These are phyloP conservation scores for Bombus superbus DNA, from an alignment of 1,140 invertebrate species.

Conservation along the genomic window DNA sequence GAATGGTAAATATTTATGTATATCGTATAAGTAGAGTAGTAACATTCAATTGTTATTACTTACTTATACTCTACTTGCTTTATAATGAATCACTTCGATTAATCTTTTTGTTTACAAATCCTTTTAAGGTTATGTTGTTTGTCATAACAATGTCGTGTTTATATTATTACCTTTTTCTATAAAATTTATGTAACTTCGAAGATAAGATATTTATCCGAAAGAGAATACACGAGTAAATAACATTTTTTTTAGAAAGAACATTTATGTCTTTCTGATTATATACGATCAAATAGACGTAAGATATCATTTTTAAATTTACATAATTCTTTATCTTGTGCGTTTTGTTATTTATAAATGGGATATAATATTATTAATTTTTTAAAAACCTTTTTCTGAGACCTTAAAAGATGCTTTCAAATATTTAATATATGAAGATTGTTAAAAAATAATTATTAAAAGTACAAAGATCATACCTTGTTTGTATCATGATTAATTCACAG, in stretches of 20 bases:
- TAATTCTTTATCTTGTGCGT: background rate
- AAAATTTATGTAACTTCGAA: background rate
- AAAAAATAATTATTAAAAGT: conserved; percentile 11
- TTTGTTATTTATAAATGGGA: background rate
- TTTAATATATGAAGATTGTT: background rate
- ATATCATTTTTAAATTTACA: background rate
- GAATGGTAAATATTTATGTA: conserved; percentile 65
- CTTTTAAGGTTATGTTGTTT: conserved; percentile 30
- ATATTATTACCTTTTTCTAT: conserved; percentile 3
- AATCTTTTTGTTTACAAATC: conserved; percentile 30
- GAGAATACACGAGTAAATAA: conserved; percentile 1
- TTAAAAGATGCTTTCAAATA: background rate
- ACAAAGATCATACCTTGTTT: conserved; percentile 35
- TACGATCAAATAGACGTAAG: background rate
- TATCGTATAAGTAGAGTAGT: conserved; percentile 1
- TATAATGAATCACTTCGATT: background rate
- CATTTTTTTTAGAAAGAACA: background rate
- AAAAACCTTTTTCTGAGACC: background rate
- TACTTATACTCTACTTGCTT: background rate
- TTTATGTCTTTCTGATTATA: background rate
- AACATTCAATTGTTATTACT: conserved; percentile 24
- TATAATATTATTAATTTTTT: background rate
- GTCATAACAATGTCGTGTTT: conserved; percentile 18
- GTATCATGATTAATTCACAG: conserved; percentile 45
- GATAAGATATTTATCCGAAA: background rate